Percentiles rank a stretch among this genome's conserved stretches.
phyloP scores from a whole-genome alignment of 1,140 invertebrate species.

The Megalopta genalis region DNA sequence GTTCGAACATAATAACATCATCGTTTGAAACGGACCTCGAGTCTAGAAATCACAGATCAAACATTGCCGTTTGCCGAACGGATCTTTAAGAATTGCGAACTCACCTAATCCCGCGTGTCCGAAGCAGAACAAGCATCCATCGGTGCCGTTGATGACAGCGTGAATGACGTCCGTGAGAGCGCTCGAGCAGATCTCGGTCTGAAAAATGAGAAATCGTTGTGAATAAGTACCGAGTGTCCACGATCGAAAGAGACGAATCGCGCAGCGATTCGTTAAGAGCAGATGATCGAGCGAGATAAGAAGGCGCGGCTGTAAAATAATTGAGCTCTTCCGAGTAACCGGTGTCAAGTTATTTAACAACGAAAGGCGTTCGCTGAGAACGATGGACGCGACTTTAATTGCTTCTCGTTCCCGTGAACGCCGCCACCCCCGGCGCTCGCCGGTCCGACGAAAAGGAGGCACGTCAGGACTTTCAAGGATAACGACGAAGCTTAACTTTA shows the following conservation, averaged over 20 bases:
- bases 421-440: background rate
- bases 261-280: background rate
- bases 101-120: conserved; percentile 95
- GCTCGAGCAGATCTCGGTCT: conserved; percentile 94
- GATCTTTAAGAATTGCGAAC: conserved; percentile 59
- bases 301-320: background rate
- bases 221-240: no score
- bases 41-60: no score
- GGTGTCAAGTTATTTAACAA: conserved; percentile 6
- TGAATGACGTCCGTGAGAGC: conserved; percentile 95
- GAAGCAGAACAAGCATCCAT: conserved; percentile 95
- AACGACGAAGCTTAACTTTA: conserved; percentile 61
- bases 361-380: conserved; percentile 1
- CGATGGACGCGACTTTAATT: conserved; percentile 56
- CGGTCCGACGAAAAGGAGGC: background rate
- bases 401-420: conserved; percentile 27
- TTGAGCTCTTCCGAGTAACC: background rate
- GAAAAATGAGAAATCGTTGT: conserved; percentile 73
- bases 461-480: conserved; percentile 53
- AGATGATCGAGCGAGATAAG: no score
- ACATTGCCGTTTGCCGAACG: no score
- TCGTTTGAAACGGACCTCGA: no score
- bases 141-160: conserved; percentile 95
- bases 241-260: no score
- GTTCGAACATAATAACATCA: no score